Conservation (phyloP, 2,888 invertebrate genomes). For the Leptinotarsa rubiginosa region DNA sequence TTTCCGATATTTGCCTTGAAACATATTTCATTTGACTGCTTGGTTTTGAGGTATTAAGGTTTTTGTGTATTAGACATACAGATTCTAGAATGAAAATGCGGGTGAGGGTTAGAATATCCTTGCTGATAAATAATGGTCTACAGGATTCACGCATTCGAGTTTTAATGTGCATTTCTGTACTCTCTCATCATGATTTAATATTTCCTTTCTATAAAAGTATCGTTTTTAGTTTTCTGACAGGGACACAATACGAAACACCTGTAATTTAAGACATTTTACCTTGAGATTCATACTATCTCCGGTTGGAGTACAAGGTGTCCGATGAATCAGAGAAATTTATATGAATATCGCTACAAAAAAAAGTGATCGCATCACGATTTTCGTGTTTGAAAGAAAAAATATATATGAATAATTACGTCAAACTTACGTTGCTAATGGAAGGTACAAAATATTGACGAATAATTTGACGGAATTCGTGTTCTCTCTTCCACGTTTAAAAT, state of each 20-base stretch:
- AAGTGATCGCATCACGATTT: constrained; percentile 1
- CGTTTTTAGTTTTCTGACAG: background rate
- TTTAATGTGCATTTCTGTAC: too few relatives aligned
- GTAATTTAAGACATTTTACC: background rate
- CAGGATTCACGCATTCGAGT: too few relatives aligned
- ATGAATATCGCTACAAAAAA: background rate
- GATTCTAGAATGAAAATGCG: too few relatives aligned
- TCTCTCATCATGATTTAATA: background rate
- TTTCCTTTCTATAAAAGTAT: background rate
- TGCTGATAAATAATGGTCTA: too few relatives aligned
- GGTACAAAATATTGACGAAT: background rate
- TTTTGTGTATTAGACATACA: too few relatives aligned
- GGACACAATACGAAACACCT: background rate
- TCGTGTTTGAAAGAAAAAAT: background rate
- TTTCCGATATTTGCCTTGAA: too few relatives aligned
- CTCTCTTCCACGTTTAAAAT: too few relatives aligned
- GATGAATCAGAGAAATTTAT: constrained; percentile 4
- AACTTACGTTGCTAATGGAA: background rate
- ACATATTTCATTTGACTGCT: too few relatives aligned
- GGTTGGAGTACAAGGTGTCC: constrained; percentile 5
- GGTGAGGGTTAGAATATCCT: too few relatives aligned
- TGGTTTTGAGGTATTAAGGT: too few relatives aligned
- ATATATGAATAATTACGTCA: background rate
- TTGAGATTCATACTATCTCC: background rate
- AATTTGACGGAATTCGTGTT: background rate